phyloP scores from a whole-genome alignment of 1,140 invertebrate species.

The Cydia amplana region DNA sequence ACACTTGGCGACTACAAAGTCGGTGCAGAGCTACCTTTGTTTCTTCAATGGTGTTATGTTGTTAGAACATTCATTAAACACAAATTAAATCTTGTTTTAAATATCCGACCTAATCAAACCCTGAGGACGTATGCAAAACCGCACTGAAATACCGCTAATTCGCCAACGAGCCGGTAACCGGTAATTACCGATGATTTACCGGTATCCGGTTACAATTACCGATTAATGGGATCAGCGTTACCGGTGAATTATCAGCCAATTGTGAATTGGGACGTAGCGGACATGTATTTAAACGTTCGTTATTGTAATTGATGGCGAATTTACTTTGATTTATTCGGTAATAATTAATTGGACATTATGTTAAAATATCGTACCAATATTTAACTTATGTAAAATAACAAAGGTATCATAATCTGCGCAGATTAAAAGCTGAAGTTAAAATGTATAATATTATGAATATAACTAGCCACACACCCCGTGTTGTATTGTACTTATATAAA shows the following conservation, averaged over 20 bases:
- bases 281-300: not conserved
- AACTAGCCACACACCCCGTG: too few relatives aligned
- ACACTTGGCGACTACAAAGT: not conserved
- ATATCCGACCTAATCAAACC: not conserved
- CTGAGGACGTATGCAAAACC: constrained; percentile 10
- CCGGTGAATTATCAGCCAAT: constrained; percentile 18
- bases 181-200: constrained; percentile 29
- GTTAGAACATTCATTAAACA: not conserved
- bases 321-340: not conserved
- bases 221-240: constrained; percentile 22
- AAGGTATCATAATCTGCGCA: too few relatives aligned
- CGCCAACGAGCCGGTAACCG: constrained; percentile 27
- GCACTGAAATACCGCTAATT: constrained; percentile 8
- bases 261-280: constrained; percentile 16
- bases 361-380: too few relatives aligned
- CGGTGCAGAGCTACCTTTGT: not conserved
- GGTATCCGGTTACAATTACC: constrained; percentile 22
- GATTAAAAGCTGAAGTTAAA: too few relatives aligned
- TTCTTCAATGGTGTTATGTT: too few relatives aligned
- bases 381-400: too few relatives aligned
- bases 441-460: too few relatives aligned
- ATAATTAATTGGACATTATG: too few relatives aligned
- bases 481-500: too few relatives aligned
- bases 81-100: not conserved
- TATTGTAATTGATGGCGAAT: not conserved